Percentiles rank a stretch among this genome's conserved stretches.
These are phyloP conservation scores for Lepetodrilus schrolli DNA, from an alignment of 2,888 invertebrate genomes.

Conservation along the genomic window DNA sequence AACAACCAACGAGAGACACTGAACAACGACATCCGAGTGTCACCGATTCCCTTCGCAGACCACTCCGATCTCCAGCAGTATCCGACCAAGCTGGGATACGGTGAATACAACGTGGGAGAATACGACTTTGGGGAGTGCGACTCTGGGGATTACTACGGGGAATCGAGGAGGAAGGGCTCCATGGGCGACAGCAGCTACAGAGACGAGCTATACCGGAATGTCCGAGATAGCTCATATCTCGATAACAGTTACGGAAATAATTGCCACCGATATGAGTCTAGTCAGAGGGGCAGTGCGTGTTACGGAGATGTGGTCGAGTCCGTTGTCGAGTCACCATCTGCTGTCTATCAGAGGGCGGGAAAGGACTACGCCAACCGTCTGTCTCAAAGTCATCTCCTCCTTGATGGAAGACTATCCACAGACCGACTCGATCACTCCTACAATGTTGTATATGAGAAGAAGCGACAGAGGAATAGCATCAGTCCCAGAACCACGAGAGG, in stretches of 20 bases:
- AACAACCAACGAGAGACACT: slow-evolving; percentile 28
- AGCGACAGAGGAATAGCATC: slow-evolving; percentile 23
- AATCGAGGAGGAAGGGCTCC: not conserved
- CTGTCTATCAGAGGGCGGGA: not conserved
- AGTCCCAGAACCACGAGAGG: slow-evolving; percentile 27
- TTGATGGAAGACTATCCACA: not conserved
- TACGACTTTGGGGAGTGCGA: not conserved
- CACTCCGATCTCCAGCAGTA: slow-evolving; percentile 39
- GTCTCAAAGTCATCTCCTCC: not conserved
- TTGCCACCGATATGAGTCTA: not conserved
- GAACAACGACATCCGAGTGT: not conserved
- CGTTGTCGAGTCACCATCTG: not conserved
- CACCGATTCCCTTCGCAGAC: slow-evolving; percentile 19
- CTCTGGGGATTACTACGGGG: not conserved
- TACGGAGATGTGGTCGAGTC: not conserved
- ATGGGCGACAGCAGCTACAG: not conserved
- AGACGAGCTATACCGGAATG: slow-evolving; percentile 24
- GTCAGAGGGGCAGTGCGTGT: no score
- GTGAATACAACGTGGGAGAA: not conserved
- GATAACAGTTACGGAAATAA: not conserved
- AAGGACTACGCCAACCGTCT: not conserved
- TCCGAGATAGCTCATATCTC: not conserved
- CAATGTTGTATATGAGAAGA: not conserved
- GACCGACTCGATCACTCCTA: slow-evolving; percentile 29
- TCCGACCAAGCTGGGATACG: slow-evolving; percentile 31